These are phyloP conservation scores for Noctua janthina DNA, from an alignment of 2,888 invertebrate species.

Conservation along the genomic window DNA sequence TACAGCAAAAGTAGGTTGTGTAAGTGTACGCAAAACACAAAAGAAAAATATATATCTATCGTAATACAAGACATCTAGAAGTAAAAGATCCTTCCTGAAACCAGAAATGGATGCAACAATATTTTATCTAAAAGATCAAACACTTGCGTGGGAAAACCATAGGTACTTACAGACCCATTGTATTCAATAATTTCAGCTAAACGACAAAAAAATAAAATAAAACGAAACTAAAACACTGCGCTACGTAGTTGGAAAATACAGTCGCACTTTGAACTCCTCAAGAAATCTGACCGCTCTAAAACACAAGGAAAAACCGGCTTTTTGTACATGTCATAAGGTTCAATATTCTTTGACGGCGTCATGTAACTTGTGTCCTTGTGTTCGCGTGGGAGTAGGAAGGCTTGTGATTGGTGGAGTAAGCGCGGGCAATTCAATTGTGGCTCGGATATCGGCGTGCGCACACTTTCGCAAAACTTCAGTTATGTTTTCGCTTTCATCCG, in stretches of 20 bases:
- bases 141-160: not conserved
- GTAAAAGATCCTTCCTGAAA: not conserved
- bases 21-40: too few species aligned
- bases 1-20: not conserved
- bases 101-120: not conserved
- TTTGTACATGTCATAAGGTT: constrained; percentile 61
- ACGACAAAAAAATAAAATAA: constrained; percentile 23
- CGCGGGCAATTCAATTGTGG: constrained; percentile 87
- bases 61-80: not conserved
- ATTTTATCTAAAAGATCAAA: not conserved
- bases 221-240: constrained; percentile 18
- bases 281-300: constrained; percentile 58
- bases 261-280: constrained; percentile 67
- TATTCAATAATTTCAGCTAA: constrained; percentile 3
- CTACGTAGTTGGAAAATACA: constrained; percentile 66
- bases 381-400: constrained; percentile 76
- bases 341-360: constrained; percentile 71
- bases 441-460: constrained; percentile 80
- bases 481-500: constrained; percentile 86
- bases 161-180: not conserved
- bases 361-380: constrained; percentile 82
- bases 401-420: constrained; percentile 78
- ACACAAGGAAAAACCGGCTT: constrained; percentile 48
- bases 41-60: not conserved
- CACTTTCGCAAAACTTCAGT: constrained; percentile 85